Evolutionary conservation across 2,888 invertebrate species (phyloP).

Genomic region (Pharmacophagus antenor): DNA sequence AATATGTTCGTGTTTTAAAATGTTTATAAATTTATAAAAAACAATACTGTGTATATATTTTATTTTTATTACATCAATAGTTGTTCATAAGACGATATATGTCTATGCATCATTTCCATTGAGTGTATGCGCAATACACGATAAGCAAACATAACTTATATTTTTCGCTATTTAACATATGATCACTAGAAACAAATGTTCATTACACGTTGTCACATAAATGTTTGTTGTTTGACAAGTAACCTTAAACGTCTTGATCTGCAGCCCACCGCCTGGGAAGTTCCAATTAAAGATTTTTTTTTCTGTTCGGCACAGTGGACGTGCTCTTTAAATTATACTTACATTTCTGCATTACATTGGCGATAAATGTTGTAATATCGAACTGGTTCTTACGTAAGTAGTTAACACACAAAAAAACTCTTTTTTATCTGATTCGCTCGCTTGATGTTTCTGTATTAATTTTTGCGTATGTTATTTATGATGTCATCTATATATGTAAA

Average conservation of each 20-base stretch:
- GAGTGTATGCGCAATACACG: not conserved
- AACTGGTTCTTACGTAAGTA: conserved; percentile 23
- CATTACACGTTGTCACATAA: conserved; percentile 13
- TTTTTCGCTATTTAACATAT: not conserved
- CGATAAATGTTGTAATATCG: conserved; percentile 16
- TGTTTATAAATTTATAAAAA: not conserved
- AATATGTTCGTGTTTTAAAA: not conserved
- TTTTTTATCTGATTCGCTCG: conserved; percentile 5
- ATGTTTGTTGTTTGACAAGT: conserved; percentile 39
- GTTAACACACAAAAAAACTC: not conserved
- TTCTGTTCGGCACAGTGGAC: conserved; percentile 31
- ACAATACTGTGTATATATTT: not conserved
- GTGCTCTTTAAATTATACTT: conserved; percentile 34
- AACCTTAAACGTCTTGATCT: conserved; percentile 44
- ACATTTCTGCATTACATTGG: conserved; percentile 18
- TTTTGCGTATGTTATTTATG: not conserved
- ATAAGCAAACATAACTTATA: not conserved
- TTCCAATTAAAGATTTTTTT: conserved; percentile 40
- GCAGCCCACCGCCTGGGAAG: conserved; percentile 34
- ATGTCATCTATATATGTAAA: too few species aligned
- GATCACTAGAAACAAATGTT: conserved; percentile 5
- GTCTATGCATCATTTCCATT: not conserved
- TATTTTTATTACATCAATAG: too few species aligned
- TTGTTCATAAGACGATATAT: not conserved
- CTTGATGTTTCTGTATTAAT: too few species aligned